phyloP scores from a whole-genome alignment of 2,888 invertebrate species.

The Caprella mutica region DNA sequence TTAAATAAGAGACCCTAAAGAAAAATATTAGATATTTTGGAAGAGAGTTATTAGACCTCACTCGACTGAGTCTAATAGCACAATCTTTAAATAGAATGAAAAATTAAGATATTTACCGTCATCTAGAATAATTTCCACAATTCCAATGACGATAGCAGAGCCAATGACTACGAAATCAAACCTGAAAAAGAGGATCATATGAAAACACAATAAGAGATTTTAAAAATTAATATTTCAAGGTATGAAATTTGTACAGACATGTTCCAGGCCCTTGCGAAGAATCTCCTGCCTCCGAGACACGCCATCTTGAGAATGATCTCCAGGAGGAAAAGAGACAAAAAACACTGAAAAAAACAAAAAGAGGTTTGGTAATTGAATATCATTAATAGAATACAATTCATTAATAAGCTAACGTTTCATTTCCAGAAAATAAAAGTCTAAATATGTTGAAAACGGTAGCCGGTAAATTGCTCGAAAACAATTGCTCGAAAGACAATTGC shows the following conservation, averaged over 20 bases:
- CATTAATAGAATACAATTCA: no score
- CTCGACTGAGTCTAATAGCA: no score
- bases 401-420: no score
- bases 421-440: no score
- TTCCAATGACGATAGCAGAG: conserved; percentile 38
- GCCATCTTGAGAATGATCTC: conserved; percentile 44
- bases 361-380: no score
- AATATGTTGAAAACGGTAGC: no score
- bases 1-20: no score
- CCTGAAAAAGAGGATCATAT: conserved; percentile 37
- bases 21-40: no score
- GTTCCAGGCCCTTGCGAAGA: conserved; percentile 43
- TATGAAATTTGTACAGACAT: conserved; percentile 38
- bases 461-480: no score
- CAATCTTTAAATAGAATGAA: neutral
- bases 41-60: no score
- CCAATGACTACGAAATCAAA: conserved; percentile 44
- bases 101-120: conserved; percentile 16
- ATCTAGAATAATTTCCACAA: conserved; percentile 34
- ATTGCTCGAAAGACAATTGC: no score
- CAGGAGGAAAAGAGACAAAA: conserved; percentile 41
- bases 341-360: no score
- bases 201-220: conserved; percentile 38
- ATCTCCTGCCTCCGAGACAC: conserved; percentile 40
- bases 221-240: neutral